phyloP scores from a whole-genome alignment of 2,113 vertebrate species.

The Prinia subflava region DNA sequence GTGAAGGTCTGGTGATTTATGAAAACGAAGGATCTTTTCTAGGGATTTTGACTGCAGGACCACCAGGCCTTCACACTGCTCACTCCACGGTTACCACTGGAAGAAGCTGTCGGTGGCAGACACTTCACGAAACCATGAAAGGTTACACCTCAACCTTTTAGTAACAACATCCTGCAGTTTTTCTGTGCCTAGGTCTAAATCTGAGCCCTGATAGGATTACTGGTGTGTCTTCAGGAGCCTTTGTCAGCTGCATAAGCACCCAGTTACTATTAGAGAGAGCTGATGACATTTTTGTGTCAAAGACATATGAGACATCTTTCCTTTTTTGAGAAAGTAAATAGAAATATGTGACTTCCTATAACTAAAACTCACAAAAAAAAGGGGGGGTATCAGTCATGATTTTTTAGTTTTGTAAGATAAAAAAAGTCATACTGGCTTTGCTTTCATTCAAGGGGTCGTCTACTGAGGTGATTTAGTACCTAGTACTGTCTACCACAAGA shows the following conservation, averaged over 20 bases:
- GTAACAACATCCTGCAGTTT: not conserved
- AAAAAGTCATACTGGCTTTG: not conserved
- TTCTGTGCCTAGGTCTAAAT: not conserved
- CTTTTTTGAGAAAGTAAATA: not conserved
- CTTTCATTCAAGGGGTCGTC: not conserved
- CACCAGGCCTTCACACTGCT: not conserved
- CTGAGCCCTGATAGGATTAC: not conserved
- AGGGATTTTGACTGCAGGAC: not conserved
- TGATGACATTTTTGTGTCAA: not conserved
- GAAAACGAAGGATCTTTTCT: not conserved
- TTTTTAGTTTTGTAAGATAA: not conserved
- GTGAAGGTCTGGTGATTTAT: not conserved
- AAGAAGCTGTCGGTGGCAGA: not conserved
- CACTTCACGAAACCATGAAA: not conserved
- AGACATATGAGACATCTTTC: not conserved
- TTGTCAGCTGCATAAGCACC: not conserved
- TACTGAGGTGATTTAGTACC: not conserved
- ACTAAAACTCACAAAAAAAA: not conserved
- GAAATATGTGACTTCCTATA: not conserved
- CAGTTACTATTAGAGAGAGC: not conserved
- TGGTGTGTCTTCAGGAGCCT: not conserved
- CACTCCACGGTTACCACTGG: accelerated
- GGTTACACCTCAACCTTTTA: not conserved
- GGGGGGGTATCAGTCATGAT: not conserved
- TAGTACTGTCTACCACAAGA: not conserved